These are phyloP conservation scores for Chromis chromis DNA, from an alignment of 2,797 vertebrate genomes.

Conservation along the genomic window DNA sequence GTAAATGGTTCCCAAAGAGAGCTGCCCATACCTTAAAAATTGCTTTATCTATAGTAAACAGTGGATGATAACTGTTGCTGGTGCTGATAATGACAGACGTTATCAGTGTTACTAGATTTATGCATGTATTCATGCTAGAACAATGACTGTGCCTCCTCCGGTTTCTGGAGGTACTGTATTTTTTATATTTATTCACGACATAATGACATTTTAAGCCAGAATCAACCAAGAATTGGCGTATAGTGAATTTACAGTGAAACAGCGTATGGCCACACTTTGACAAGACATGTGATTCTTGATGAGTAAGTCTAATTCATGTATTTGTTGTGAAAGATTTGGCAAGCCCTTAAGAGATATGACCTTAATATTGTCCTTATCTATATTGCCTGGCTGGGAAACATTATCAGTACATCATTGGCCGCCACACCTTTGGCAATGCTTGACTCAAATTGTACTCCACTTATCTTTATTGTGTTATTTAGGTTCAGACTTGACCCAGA, in stretches of 20 bases:
- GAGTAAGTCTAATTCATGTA: neutral
- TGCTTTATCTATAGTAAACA: conserved; percentile 52
- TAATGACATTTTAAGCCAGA: neutral
- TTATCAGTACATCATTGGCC: conserved; percentile 8
- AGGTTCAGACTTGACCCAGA: neutral
- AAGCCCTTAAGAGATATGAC: conserved; percentile 2
- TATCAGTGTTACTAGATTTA: conserved; percentile 17
- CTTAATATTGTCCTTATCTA: conserved; percentile 20
- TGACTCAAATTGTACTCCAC: neutral
- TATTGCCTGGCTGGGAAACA: conserved; percentile 9
- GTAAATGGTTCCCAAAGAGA: conserved; percentile 21
- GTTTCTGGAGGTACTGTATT: neutral
- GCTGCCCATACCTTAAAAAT: conserved; percentile 15
- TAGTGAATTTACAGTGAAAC: neutral
- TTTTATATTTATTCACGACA: neutral
- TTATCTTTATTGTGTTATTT: conserved; percentile 33
- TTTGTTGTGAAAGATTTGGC: conserved; percentile 1
- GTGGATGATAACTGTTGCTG: conserved; percentile 3
- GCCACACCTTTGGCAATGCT: conserved; percentile 39
- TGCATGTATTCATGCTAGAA: neutral
- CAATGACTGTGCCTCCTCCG: neutral
- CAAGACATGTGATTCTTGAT: neutral
- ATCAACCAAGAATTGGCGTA: neutral
- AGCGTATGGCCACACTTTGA: neutral
- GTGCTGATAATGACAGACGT: conserved; percentile 1